Conservation (phyloP, 1,140 invertebrate genomes). For the Brachystomella parvula region DNA sequence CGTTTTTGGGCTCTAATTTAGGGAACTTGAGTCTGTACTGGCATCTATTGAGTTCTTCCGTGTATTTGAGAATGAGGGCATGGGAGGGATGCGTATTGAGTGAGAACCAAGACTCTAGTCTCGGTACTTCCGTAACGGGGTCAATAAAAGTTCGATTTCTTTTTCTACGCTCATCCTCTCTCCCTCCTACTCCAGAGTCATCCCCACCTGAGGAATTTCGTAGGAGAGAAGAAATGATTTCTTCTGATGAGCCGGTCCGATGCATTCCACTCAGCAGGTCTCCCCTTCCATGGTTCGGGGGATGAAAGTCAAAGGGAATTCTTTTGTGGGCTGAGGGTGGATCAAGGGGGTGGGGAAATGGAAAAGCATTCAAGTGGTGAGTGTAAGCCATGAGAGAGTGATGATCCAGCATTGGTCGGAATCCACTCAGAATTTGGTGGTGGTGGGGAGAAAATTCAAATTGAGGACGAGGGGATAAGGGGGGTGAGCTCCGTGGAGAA, state of each 20-base stretch:
- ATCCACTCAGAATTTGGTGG: slow-evolving; percentile 29
- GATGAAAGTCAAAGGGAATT: not conserved
- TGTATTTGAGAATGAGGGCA: slow-evolving; percentile 92
- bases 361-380: slow-evolving; percentile 34
- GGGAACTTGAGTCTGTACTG: slow-evolving; percentile 88
- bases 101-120: slow-evolving; percentile 93
- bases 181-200: slow-evolving; percentile 39
- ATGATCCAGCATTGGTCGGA: slow-evolving; percentile 34
- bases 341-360: slow-evolving; percentile 45
- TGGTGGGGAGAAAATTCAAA: slow-evolving; percentile 21
- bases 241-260: slow-evolving; percentile 40
- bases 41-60: slow-evolving; percentile 51
- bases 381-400: slow-evolving; percentile 35
- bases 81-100: slow-evolving; percentile 95
- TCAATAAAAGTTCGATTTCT: slow-evolving; percentile 98
- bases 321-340: slow-evolving; percentile 39
- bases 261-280: slow-evolving; percentile 11
- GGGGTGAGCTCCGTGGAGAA: slow-evolving; percentile 8
- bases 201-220: slow-evolving; percentile 39
- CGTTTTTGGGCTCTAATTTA: slow-evolving; percentile 90
- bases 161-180: slow-evolving; percentile 70
- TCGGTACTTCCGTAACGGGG: slow-evolving; percentile 92
- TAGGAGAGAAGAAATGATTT: slow-evolving; percentile 43
- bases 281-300: not conserved
- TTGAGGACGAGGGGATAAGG: not conserved